Percentiles rank a stretch among this genome's conserved stretches.
Conservation (phyloP, 2,113 vertebrate genomes). For the Grammomys dolichurus region DNA sequence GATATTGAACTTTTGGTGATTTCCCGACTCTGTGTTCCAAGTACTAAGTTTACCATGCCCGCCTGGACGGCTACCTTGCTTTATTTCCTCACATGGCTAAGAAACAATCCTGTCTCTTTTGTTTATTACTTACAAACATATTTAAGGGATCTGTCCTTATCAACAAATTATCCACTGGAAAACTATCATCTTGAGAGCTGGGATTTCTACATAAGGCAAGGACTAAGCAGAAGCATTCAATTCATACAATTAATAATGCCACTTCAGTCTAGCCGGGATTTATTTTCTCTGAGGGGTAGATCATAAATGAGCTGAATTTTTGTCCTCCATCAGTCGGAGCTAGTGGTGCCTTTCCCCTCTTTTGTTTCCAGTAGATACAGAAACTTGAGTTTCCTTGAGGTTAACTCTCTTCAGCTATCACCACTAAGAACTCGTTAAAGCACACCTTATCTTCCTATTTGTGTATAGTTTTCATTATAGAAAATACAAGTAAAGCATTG, state of each 20-base stretch:
- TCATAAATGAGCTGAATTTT: neutral
- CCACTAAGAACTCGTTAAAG: slow-evolving; percentile 10
- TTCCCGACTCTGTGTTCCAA: too few species aligned
- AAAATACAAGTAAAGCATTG: slow-evolving; percentile 45
- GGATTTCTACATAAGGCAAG: neutral
- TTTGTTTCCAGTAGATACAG: neutral
- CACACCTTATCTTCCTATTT: slow-evolving; percentile 11
- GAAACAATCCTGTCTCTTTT: neutral
- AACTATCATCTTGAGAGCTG: neutral
- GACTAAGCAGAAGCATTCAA: neutral
- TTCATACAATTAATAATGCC: neutral
- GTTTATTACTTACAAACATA: neutral
- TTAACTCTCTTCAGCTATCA: neutral
- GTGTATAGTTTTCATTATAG: slow-evolving; percentile 42
- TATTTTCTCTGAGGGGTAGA: neutral
- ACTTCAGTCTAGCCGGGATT: slow-evolving; percentile 14
- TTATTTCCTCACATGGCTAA: neutral
- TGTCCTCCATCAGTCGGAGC: neutral
- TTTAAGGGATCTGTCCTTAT: neutral
- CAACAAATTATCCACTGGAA: neutral
- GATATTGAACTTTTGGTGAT: neutral
- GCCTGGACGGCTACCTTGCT: neutral
- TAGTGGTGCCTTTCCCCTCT: neutral
- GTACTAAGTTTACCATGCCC: neutral
- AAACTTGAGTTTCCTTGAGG: neutral